Base-by-base conservation (phyloP, 92 coral and sea anemone genomes). In the Umimayanthus chanpuru region DNA sequence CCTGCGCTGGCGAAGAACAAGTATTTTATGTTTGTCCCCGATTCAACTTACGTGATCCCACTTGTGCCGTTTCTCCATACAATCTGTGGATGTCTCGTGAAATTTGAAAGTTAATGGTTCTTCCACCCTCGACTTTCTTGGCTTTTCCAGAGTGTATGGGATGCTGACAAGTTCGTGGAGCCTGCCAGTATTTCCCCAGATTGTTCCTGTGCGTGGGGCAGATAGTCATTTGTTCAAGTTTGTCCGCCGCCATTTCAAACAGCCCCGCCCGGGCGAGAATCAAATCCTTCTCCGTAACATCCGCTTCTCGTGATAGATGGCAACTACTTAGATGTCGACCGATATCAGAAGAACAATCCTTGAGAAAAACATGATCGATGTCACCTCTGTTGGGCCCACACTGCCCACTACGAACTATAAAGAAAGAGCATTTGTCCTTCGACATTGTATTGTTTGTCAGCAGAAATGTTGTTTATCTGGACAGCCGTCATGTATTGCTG, bases 141-240 rank as follows among this genome's bases (percentile, higher is more conserved):
- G 1, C 9, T 47, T 47, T 47, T 47, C 58, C 58, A 12, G 18
- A 53, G 4, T 14, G 18, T 53, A 53, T 1, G 58, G 65, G 81
- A 47, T 47, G 50, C 81, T 77, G 81, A 23, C 81, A 44, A 3
- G 12, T 21, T 77, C 23, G 47, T 8, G 38, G 65, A 11, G 81
- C 81, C 50, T 58, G 47, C 65, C 81, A 77, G 38, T 77, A 77
- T n/a, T 77, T 47, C 44, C 81, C 81, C 32, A 77, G 64, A 77
- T 50, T 43, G 23, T 77, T 55, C 5, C 81, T 55, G 26, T 44
- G 64, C 47, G 38, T 58, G 47, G 81, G 81, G 50, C 65, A 77
- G 26, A 77, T 77, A 43, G 65, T 9, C 81, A 77, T 77, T 44
- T 77, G 11, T 30, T 77, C 47, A 0, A 20, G 18, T 21, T 76